Evolutionary conservation across 2,888 invertebrate species (phyloP), one percentile per base, ranked within the genome.

Genomic region (Agrypnus murinus): DNA sequence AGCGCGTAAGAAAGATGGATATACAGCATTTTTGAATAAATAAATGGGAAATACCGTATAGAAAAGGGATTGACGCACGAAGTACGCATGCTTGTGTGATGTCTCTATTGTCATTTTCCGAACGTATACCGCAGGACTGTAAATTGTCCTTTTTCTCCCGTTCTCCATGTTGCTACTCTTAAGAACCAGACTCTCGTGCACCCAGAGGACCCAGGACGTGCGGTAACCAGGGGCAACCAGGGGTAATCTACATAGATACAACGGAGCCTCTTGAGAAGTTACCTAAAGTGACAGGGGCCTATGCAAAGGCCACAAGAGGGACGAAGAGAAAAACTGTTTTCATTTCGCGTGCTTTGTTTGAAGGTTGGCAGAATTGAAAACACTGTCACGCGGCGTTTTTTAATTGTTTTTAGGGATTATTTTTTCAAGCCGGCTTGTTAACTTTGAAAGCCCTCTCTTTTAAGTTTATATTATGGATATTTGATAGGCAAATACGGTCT

Each of bases 201-300:
- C 77, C 75, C 76, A 71, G 69, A 74, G 77, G 75, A 71, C 70
- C 63, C 68, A 60, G 46, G 73, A 78, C 78, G 78, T 79, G 78
- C 78, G 75, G 78, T 79, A 73, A 75, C 77, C 75, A 77, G 62
- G 73, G 76, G 78, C 76, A 78, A 79, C 78, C 67, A 66, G 66
- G 66, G 68, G 74, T 73, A 76, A 77, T 77, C 75, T 75, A 77
- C 77, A 76, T 77, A 75, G 76, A 77, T 77, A 74, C 75, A 71
- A 59, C 63, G 66, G 63, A 69, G 67, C 48, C 65, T 68, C 69
- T 69, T 69, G 69, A 72, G 74, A 75, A 75, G 65, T 72, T 74
- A 62, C 67, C 71, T 62, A 75, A 76, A 74, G 69, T 74, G 64
- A 74, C 74, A 48, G 59, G 65, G 71, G 64, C 59, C 46, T 40